Conservation (phyloP, 2,113 vertebrate genomes). For the Monopterus albus region DNA sequence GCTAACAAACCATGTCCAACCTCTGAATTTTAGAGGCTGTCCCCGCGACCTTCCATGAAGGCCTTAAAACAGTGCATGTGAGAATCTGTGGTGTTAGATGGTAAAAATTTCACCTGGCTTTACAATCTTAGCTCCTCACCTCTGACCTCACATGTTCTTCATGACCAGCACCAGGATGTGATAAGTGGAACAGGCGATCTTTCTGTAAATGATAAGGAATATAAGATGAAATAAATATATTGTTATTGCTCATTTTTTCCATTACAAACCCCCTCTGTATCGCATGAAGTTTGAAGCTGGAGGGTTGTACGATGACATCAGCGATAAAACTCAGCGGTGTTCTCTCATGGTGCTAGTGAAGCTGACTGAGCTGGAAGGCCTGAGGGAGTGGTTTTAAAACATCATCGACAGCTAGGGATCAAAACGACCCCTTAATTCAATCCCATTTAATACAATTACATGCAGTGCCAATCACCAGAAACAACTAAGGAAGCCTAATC, state of each 20-base stretch:
- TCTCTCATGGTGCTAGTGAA: slow-evolving; percentile 8
- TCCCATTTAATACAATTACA: slow-evolving; percentile 72
- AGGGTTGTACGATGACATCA: slow-evolving; percentile 23
- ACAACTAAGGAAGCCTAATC: background rate
- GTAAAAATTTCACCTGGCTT: background rate
- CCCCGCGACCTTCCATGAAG: fast-evolving
- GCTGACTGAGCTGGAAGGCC: no score
- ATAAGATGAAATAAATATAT: slow-evolving; percentile 2
- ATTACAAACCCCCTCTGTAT: background rate
- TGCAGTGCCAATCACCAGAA: slow-evolving; percentile 41
- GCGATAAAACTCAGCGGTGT: slow-evolving; percentile 29
- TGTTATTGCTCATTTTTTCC: background rate
- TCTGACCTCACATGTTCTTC: slow-evolving; percentile 87
- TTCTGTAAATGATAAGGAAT: slow-evolving; percentile 75
- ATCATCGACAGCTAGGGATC: slow-evolving; percentile 58
- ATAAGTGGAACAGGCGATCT: slow-evolving; percentile 85
- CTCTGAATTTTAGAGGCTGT: background rate
- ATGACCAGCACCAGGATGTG: slow-evolving; percentile 86
- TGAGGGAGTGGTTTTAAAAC: slow-evolving; percentile 53
- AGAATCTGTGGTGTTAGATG: background rate
- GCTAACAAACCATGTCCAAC: background rate
- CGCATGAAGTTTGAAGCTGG: background rate
- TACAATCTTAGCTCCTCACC: slow-evolving; percentile 44
- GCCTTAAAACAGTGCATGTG: background rate
- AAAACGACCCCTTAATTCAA: slow-evolving; percentile 67